Base-by-base conservation (phyloP, 30 jellyfish, hydroid and myxozoan species). In the Turritopsis dohrnii region DNA sequence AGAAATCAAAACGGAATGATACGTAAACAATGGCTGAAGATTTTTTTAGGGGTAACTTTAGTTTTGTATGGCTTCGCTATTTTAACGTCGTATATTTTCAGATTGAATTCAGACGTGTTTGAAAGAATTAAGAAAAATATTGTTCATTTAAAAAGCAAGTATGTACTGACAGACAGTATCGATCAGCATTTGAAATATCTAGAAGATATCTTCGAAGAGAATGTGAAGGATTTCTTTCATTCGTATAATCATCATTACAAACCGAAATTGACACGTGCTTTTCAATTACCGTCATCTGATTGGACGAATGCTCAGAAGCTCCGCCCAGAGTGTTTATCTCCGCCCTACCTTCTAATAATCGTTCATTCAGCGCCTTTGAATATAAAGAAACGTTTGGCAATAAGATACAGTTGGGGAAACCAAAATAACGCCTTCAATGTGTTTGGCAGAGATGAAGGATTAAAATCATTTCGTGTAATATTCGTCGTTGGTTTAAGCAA, bases 351-450 rank as follows among this genome's bases (percentile, higher is more conserved):
- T 1, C 52, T 79, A 0, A 79, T 79, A n/a, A 23, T 21, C 29
- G 86, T 79, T 16, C 79, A 79, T 4, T 79, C 86, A 13, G 79
- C 86, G 52, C 86, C 86, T 74, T 74, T 74, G 65, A 74, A 74
- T 60, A 52, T 74, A 21, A 74, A 74, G 83, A 52, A 65, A 53
- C 87, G 87, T 8, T 31, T 31, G 21, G 87, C 87, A 17, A 81
- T 81, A 17, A 83, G 87, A 18, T 66, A 31, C 60, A 81, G 83
- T 1, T 81, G 87, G 87, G 87, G 87, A 22, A 21, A 54, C 13
- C 27, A 26, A 28, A 28, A 79, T 41, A 79, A 79, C 69, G 21
- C 3, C 29, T 52, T 52, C 27, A 79, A 79, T 27, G 25, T 17
- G 28, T 21, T n/a, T 0, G 30, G 77, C 77, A 19, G 30, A 21